Base-by-base conservation (phyloP, 2,113 vertebrate genomes). In the Podarcis cretensis region DNA sequence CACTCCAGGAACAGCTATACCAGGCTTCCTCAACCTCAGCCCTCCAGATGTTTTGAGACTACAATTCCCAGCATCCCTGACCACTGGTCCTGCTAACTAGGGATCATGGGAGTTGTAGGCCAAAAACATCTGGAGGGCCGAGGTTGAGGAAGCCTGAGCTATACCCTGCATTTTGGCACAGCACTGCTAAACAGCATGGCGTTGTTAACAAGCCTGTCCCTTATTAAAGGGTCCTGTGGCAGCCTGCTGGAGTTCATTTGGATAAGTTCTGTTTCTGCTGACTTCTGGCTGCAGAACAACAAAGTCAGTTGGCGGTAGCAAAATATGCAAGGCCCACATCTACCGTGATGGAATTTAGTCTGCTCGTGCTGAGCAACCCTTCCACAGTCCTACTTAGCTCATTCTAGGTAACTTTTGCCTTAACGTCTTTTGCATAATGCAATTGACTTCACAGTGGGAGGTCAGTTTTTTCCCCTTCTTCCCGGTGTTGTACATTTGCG, bases 191-290 rank as follows among this genome's bases (percentile, higher is more conserved):
- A 92, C 82, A 90, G 85, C 86, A 89, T 30, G 89, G 77, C 13
- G 84, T 93, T 92, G 95, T 94, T 91, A 93, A 94, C 91, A 78
- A 91, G 37, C 68, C 93, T 92, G 87, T 93, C 84, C 87, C 78
- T 87, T 85, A 91, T 88, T 90, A 89, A 89, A 76, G 89, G 78
- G 90, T 92, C 83, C 86, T 86, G 84, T 82, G 25, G 0, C 85
- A 84, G 87, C 92, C 90, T 91, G 85, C 85, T 92, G 92, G 89
- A 88, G 91, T 86, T 16, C 88, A 78, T 85, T 63, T 84, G 23
- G 89, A 91, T 91, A 85, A 94, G 93, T 90, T 92, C 94, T 92
- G 91, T 89, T 86, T 95, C 93, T 94, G 94, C 90, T 94, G 94
- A 94, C 92, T 94, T 94, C 81, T 68, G 35, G n/a, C 25, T 21